These are phyloP conservation scores for Anolis sagrei DNA, from an alignment of 2,113 vertebrate genomes.

Conservation along the genomic window DNA sequence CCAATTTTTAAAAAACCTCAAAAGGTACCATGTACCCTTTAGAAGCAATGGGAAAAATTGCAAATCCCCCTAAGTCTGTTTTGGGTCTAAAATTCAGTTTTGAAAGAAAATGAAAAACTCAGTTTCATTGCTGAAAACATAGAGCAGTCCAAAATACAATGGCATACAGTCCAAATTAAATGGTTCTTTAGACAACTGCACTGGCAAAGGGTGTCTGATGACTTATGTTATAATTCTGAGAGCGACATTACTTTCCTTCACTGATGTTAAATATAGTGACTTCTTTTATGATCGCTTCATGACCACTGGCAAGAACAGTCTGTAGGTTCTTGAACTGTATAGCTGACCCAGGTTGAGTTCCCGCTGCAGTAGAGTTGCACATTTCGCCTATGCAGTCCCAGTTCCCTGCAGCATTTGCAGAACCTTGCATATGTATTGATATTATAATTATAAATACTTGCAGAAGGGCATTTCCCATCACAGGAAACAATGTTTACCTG, in stretches of 20 bases:
- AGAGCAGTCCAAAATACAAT: conserved; percentile 2
- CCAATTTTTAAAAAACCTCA: too few species aligned
- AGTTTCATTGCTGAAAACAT: neutral
- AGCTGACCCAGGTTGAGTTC: conserved; percentile 95
- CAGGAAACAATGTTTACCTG: conserved; percentile 98
- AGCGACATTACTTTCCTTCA: conserved; percentile 7
- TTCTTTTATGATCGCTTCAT: conserved; percentile 63
- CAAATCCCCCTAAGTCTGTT: too few species aligned
- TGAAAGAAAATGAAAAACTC: neutral
- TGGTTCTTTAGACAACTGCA: neutral
- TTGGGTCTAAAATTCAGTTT: too few species aligned
- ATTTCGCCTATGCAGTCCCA: conserved; percentile 88
- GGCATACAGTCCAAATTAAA: conserved; percentile 2
- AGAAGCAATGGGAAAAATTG: too few species aligned
- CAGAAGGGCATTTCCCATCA: conserved; percentile 95
- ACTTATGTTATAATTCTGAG: conserved; percentile 12
- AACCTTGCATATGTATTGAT: conserved; percentile 96
- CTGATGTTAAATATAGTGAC: neutral
- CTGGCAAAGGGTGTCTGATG: conserved; percentile 5
- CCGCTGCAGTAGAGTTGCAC: conserved; percentile 94
- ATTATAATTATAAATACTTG: conserved; percentile 99
- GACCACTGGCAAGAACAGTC: conserved; percentile 99
- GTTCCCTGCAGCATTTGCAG: conserved; percentile 97
- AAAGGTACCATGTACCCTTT: too few species aligned
- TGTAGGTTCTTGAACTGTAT: conserved; percentile 94